Evolutionary conservation across 2,888 invertebrate genomes (phyloP).

Genomic region (Thecophora atra): DNA sequence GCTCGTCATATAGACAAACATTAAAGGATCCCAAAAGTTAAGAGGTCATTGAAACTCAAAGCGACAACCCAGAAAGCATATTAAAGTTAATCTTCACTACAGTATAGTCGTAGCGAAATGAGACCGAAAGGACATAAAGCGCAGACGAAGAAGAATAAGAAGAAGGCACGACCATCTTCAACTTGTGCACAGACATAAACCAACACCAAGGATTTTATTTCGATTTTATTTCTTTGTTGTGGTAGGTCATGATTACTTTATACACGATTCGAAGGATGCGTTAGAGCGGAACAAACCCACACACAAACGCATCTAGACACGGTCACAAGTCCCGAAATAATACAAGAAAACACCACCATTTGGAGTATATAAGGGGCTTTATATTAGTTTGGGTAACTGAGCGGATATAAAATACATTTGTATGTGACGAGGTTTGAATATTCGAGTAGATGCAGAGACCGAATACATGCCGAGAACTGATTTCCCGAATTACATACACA

Average conservation of each 20-base stretch:
- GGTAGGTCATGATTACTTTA: slow-evolving; percentile 56
- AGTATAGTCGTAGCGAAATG: background rate
- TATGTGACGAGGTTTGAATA: background rate
- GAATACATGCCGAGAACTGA: background rate
- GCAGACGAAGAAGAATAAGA: background rate
- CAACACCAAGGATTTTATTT: background rate
- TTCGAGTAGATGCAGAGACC: background rate
- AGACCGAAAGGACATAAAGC: background rate
- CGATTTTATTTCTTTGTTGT: slow-evolving; percentile 41
- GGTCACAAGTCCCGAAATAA: background rate
- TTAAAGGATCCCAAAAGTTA: too few relatives aligned
- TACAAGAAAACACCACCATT: background rate
- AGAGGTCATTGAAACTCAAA: slow-evolving; percentile 15
- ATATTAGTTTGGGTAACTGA: too few relatives aligned
- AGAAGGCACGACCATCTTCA: background rate
- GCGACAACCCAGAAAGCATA: background rate
- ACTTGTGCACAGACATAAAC: background rate
- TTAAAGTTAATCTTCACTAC: slow-evolving; percentile 4
- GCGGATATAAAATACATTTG: background rate
- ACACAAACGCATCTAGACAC: background rate
- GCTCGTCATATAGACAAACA: too few relatives aligned
- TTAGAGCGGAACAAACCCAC: background rate
- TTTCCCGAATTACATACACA: background rate
- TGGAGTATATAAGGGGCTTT: background rate
- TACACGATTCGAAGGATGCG: slow-evolving; percentile 12